Conservation (phyloP, 1,140 invertebrate species). For the Drosophila paulistorum region DNA sequence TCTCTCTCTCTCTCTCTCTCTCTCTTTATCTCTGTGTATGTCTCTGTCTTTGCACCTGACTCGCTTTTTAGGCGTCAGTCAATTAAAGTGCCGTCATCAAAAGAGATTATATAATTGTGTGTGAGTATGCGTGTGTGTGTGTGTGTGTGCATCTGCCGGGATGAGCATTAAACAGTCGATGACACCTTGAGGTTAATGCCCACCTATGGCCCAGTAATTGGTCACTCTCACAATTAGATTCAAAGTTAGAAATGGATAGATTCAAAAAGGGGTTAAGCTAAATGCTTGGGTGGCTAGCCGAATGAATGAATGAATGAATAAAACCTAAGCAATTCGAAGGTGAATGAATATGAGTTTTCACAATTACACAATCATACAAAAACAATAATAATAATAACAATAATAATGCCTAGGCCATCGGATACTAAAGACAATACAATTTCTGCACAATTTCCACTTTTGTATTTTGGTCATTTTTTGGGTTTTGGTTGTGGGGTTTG, state of each 20-base stretch:
- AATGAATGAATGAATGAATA: neutral
- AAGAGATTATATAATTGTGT: constrained; percentile 32
- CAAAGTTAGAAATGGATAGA: neutral
- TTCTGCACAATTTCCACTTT: constrained; percentile 36
- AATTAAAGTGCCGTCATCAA: constrained; percentile 35
- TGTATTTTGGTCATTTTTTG: neutral
- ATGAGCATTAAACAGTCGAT: constrained; percentile 58
- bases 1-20: too few species aligned
- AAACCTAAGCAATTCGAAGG: neutral
- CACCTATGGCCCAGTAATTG: constrained; percentile 7
- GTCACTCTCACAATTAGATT: constrained; percentile 13
- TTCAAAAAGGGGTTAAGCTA: neutral
- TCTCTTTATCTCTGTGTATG: too few species aligned
- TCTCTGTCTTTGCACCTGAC: constrained; percentile 6
- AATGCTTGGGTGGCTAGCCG: constrained; percentile 33
- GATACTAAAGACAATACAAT: constrained; percentile 43
- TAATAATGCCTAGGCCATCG: neutral
- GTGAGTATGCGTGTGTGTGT: constrained; percentile 12
- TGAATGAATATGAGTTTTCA: constrained; percentile 47
- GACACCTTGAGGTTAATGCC: constrained; percentile 40
- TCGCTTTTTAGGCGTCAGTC: constrained; percentile 11
- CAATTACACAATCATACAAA: constrained; percentile 46
- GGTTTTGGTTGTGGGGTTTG: constrained; percentile 5
- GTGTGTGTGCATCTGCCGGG: constrained; percentile 31
- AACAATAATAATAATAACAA: too few species aligned